Evolutionary conservation across 2,113 vertebrate species (phyloP).

Genomic region (Pelmatolapia mariae): DNA sequence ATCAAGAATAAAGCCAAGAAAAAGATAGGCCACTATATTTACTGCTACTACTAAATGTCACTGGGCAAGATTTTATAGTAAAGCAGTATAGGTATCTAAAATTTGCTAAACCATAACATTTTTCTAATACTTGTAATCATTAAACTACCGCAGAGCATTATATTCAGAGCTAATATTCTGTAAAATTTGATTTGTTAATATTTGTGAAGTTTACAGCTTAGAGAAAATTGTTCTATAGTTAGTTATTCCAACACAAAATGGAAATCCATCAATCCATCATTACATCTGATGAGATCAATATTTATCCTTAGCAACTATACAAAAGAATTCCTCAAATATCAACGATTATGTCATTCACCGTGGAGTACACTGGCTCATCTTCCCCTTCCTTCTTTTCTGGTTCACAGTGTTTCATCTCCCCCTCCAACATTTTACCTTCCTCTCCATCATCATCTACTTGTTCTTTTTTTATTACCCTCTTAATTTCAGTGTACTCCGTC

Average conservation of each 20-base stretch:
- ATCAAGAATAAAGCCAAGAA: neutral
- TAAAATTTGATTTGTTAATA: neutral
- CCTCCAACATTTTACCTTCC: neutral
- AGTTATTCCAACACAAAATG: neutral
- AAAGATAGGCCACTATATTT: neutral
- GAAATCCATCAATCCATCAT: neutral
- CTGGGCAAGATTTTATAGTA: neutral
- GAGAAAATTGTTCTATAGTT: neutral
- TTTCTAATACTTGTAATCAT: neutral
- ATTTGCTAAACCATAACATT: neutral
- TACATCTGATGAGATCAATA: neutral
- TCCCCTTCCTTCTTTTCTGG: neutral
- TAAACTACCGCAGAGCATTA: neutral
- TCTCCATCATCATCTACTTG: neutral
- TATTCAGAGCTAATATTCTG: neutral
- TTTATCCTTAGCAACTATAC: neutral
- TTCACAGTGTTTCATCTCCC: neutral
- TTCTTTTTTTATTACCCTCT: neutral
- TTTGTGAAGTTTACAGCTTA: neutral
- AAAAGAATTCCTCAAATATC: neutral
- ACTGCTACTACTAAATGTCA: neutral
- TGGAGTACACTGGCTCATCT: conserved; percentile 1
- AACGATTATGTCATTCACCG: neutral
- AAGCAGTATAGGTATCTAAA: neutral
- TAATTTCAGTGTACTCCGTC: conserved; percentile 58